Base-by-base conservation (phyloP, 2,888 invertebrate genomes). In the Eutolmus rufibarbis region DNA sequence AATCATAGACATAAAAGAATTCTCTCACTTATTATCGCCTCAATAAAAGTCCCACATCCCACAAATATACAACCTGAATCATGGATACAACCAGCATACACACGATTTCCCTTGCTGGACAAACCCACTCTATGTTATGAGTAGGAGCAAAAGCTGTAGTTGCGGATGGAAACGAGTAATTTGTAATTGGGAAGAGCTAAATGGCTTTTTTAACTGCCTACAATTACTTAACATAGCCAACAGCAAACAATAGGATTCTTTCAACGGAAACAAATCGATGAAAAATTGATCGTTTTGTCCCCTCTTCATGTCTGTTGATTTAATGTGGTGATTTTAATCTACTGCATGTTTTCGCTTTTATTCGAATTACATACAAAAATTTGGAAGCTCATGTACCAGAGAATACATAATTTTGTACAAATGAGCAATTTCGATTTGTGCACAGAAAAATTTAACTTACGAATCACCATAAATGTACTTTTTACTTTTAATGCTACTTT, bases 171-270 rank as follows among this genome's bases (percentile, higher is more conserved):
- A 37, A 23, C 43, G 43, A 78, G 37, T 43, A 78, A 40, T 78
- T 43, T 19, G 78, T 78, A 78, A 78, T 78, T 16, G 78, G 76
- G n/a, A 78, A 19, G 19, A 40, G 46, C 78, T 23, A 77, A 77
- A 77, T 77, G 40, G 77, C 74, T n/a, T 19, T 77, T 77, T 77
- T 77, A 77, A 77, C 43, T 43, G 43, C 23, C 78, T 78, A 23
- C 78, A 78, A 78, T 78, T 78, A 78, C 78, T 43, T 19, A 37
- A 40, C 78, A 78, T 78, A 23, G 40, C 40, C 78, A 40, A 40
- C 78, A n/a, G 12, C 43, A 78, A 40, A 78, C 23, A 78, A 78
- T 78, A 78, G 78, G 40, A 77, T 77, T 78, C 43, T 12, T 78
- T 78, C 23, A n/a, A 43, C 40, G 37, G 19, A 37, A 78, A 46